Evolutionary conservation across 2,113 vertebrate genomes (phyloP).

Genomic region (Numida meleagris): DNA sequence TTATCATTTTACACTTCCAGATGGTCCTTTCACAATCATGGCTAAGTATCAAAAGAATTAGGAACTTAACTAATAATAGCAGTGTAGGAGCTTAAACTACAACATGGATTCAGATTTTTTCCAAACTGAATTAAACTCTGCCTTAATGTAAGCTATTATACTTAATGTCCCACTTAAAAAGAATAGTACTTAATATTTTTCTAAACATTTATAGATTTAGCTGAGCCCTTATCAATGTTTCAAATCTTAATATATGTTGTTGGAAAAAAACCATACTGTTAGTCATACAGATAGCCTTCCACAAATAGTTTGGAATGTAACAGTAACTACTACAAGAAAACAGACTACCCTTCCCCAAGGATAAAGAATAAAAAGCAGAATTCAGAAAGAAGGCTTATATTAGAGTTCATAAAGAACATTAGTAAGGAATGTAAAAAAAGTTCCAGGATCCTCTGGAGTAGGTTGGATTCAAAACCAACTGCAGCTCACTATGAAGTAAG

Average conservation of each 20-base stretch:
- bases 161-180: background rate
- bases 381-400: background rate
- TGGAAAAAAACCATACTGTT: background rate
- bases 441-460: background rate
- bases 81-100: background rate
- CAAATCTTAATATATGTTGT: background rate
- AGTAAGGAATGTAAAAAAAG: background rate
- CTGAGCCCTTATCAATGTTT: background rate
- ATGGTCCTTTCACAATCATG: background rate
- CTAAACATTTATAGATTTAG: background rate
- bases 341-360: background rate
- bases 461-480: background rate
- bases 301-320: background rate
- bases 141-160: background rate
- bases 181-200: background rate
- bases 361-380: background rate
- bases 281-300: background rate
- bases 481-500: background rate
- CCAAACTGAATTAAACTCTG: background rate
- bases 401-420: background rate
- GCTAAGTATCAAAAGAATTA: background rate
- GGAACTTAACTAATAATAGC: background rate
- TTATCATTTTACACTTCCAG: background rate
- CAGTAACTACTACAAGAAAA: background rate
- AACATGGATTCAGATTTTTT: background rate